phyloP scores from a whole-genome alignment of 2,888 invertebrate species.

The Dastarcus helophoroides region DNA sequence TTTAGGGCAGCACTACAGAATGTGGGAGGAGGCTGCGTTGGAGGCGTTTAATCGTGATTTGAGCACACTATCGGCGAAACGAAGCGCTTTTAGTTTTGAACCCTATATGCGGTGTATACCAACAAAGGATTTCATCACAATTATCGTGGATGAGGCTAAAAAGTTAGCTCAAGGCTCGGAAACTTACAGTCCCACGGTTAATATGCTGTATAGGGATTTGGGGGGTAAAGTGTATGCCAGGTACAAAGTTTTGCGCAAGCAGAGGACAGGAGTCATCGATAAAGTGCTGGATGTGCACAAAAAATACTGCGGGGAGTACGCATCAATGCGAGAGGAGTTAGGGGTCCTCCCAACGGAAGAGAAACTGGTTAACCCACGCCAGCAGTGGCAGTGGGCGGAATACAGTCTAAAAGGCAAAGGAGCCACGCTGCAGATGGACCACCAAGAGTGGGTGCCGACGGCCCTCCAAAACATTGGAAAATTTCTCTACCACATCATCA shows the following conservation, averaged over 20 bases:
- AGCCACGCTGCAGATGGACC: slow-evolving; percentile 28
- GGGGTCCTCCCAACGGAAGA: slow-evolving; percentile 23
- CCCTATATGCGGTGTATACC: slow-evolving; percentile 32
- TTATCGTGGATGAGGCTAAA: slow-evolving; percentile 57
- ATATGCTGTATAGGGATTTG: slow-evolving; percentile 51
- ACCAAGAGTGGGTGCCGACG: slow-evolving; percentile 55
- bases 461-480: slow-evolving; percentile 60
- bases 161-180: slow-evolving; percentile 66
- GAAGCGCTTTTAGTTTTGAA: slow-evolving; percentile 26
- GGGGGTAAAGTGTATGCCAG: slow-evolving; percentile 58
- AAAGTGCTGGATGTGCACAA: slow-evolving; percentile 43
- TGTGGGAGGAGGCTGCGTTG: slow-evolving; percentile 53
- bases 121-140: slow-evolving; percentile 41
- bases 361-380: slow-evolving; percentile 44
- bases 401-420: slow-evolving; percentile 33
- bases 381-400: slow-evolving; percentile 60
- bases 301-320: slow-evolving; percentile 29
- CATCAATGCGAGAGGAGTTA: slow-evolving; percentile 18
- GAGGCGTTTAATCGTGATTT: slow-evolving; percentile 61
- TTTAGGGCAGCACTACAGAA: slow-evolving; percentile 47
- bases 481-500: slow-evolving; percentile 76
- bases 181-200: slow-evolving; percentile 61
- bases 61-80: slow-evolving; percentile 46
- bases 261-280: slow-evolving; percentile 51
- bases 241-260: slow-evolving; percentile 55